phyloP scores from a whole-genome alignment of 2,888 invertebrate genomes.

The Cephalotes varians region DNA sequence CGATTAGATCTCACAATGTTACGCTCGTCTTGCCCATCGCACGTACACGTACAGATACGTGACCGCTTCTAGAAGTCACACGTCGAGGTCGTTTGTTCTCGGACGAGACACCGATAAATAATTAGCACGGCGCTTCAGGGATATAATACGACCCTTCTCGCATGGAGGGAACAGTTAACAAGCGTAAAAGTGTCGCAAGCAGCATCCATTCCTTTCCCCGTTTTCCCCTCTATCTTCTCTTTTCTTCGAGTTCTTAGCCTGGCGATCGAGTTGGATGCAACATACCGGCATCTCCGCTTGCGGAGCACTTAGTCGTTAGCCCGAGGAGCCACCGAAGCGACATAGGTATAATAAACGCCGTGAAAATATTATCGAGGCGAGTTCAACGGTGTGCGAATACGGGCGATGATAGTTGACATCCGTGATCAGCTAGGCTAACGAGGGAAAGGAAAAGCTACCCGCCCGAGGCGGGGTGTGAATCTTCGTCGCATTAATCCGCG shows the following conservation, averaged over 20 bases:
- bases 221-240: slow-evolving; percentile 29
- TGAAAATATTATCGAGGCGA: slow-evolving; percentile 44
- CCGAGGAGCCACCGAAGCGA: slow-evolving; percentile 53
- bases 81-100: slow-evolving; percentile 55
- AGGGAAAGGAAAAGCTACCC: slow-evolving; percentile 29
- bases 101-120: slow-evolving; percentile 71
- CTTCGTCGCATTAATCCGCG: slow-evolving; percentile 41
- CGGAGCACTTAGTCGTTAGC: slow-evolving; percentile 63
- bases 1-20: slow-evolving; percentile 63
- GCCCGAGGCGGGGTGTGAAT: slow-evolving; percentile 36
- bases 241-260: slow-evolving; percentile 61
- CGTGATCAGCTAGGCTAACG: slow-evolving; percentile 40
- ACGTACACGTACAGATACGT: background rate
- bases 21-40: background rate
- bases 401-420: slow-evolving; percentile 40
- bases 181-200: slow-evolving; percentile 70
- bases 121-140: slow-evolving; percentile 63
- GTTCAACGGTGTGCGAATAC: slow-evolving; percentile 41
- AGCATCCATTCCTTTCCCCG: slow-evolving; percentile 29
- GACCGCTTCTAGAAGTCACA: slow-evolving; percentile 46
- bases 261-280: slow-evolving; percentile 73
- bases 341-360: slow-evolving; percentile 43
- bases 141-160: slow-evolving; percentile 58
- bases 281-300: slow-evolving; percentile 35
- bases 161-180: slow-evolving; percentile 66